Base-by-base conservation (phyloP, 2,797 vertebrate genomes). In the Melanotaenia nigrans region DNA sequence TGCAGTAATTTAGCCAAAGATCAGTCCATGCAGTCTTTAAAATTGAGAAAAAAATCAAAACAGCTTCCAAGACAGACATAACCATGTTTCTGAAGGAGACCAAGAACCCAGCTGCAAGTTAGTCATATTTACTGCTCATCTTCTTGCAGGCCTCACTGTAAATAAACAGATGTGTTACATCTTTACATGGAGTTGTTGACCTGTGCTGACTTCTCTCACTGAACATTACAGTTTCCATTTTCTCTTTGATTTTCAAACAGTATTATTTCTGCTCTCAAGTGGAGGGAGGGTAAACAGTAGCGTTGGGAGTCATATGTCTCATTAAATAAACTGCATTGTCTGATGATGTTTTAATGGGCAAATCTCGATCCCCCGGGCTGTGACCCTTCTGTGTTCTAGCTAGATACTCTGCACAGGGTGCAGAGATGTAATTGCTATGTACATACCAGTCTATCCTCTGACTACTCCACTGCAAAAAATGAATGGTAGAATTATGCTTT, bases 301-400 rank as follows among this genome's bases (percentile, higher is more conserved):
- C 83, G 2, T 57, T 9, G 51, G 87, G 85, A 87, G 63, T 91
- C 79, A 6, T 76, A 85, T 90, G 85, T 93, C 90, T 91, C 70
- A 83, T 87, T 90, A 91, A 91, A 92, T 89, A 92, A 92, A 85
- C 88, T 33, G 36, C 65, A 83, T 80, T 77, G 83, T 88, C 84
- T 91, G 89, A 93, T 92, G 80, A 87, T 91, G 87, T 89, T 93
- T 92, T 91, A 92, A 92, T 87, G 85, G 86, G 84, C 76, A 85
- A 84, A 89, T 78, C 86, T 82, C 1, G 16, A 62, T 87, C 91
- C 91, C 90, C 65, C 65, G 89, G 87, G 91, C 83, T 32, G 40
- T 82, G 88, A 91, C 88, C 88, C 79, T 30, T 75, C 79, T 32
- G 72, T 66, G 71, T 47, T 69, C 40, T 77, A 69, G 74, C 62